A percentile compares a stretch with the other conserved stretches of the same genome.
These are phyloP conservation scores for Chelon labrosus DNA, from an alignment of 2,797 vertebrate species.

Conservation along the genomic window DNA sequence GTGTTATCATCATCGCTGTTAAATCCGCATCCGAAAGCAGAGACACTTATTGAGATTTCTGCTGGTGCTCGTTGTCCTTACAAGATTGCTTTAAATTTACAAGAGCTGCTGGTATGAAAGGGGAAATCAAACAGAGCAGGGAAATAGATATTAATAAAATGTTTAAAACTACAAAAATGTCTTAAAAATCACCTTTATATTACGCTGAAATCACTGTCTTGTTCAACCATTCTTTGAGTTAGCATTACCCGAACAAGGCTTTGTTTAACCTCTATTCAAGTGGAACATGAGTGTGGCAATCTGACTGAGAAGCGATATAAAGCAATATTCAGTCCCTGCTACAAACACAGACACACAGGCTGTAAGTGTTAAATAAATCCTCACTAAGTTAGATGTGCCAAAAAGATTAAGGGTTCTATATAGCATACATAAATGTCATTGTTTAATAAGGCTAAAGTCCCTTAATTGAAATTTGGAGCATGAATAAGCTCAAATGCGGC, in stretches of 20 bases:
- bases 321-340: too few relatives aligned
- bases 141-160: too few relatives aligned
- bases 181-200: too few relatives aligned
- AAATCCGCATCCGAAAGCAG: conserved; percentile 8
- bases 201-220: too few relatives aligned
- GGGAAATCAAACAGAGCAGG: conserved; percentile 4
- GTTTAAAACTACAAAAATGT: too few relatives aligned
- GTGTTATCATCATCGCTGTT: conserved; percentile 27
- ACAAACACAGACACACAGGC: not conserved
- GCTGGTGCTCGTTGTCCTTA: conserved; percentile 2
- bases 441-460: too few relatives aligned
- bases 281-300: too few relatives aligned
- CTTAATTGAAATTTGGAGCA: too few relatives aligned
- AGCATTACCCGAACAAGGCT: not conserved
- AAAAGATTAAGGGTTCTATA: too few relatives aligned
- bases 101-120: not conserved
- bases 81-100: conserved; percentile 9
- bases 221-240: not conserved
- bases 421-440: too few relatives aligned
- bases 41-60: conserved; percentile 1
- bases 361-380: not conserved
- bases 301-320: not conserved
- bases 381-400: not conserved
- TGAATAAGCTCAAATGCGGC: not conserved
- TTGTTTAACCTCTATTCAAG: not conserved